These are phyloP conservation scores for Macroteleia sp. DNA, from an alignment of 2,888 invertebrate genomes.

Conservation along the genomic window DNA sequence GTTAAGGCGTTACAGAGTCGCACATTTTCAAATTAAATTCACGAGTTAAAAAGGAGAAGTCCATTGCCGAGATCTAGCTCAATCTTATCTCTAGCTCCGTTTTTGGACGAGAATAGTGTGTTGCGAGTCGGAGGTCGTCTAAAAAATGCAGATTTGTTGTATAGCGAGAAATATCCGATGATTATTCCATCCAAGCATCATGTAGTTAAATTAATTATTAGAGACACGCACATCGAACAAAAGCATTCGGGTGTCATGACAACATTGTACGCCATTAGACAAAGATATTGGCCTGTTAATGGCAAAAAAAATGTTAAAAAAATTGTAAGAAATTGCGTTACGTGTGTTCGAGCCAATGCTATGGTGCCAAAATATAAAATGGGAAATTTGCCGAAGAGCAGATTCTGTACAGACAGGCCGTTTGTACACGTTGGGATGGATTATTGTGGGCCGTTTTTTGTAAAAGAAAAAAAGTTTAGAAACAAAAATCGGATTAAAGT, in stretches of 20 bases:
- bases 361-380: conserved; percentile 59
- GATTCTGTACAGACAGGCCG: conserved; percentile 59
- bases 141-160: conserved; percentile 26
- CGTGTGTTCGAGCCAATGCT: conserved; percentile 65
- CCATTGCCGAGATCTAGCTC: neutral
- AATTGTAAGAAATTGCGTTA: conserved; percentile 40
- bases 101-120: conserved; percentile 62
- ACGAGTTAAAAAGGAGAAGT: neutral
- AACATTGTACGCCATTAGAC: conserved; percentile 41
- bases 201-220: conserved; percentile 45
- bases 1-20: neutral
- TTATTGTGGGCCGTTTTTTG: conserved; percentile 69
- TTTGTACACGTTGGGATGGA: conserved; percentile 70
- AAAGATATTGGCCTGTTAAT: conserved; percentile 57
- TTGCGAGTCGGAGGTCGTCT: conserved; percentile 62
- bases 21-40: neutral
- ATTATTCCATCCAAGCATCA: conserved; percentile 33
- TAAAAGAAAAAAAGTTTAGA: conserved; percentile 66
- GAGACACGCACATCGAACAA: conserved; percentile 18
- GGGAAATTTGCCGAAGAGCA: conserved; percentile 67
- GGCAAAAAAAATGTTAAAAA: conserved; percentile 30
- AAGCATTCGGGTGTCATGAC: conserved; percentile 49
- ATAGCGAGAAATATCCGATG: conserved; percentile 45
- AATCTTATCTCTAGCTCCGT: conserved; percentile 62
- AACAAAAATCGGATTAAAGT: conserved; percentile 30